phyloP scores from a whole-genome alignment of 2,888 invertebrate genomes.

The Acanthosepion lycidas region DNA sequence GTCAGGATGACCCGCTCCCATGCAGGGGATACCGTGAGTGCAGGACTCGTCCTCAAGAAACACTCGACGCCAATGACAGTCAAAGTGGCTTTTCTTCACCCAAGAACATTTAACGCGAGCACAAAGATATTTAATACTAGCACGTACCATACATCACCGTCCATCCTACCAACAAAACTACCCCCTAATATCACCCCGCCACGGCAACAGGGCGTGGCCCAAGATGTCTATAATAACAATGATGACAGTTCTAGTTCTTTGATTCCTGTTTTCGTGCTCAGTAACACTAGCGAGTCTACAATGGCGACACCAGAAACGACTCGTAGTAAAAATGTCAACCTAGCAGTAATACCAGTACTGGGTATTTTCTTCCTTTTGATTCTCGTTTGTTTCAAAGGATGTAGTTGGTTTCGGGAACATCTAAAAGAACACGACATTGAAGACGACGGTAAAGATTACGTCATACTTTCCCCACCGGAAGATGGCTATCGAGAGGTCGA shows the following conservation, averaged over 20 bases:
- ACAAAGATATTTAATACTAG: not conserved
- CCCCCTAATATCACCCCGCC: not conserved
- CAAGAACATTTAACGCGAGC: not conserved
- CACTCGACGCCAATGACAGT: not conserved
- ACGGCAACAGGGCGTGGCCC: not conserved
- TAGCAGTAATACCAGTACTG: constrained; percentile 53
- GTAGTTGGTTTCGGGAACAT: constrained; percentile 50
- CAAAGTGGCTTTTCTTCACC: not conserved
- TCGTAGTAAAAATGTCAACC: constrained; percentile 45
- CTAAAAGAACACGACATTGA: not conserved
- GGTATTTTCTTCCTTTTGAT: constrained; percentile 52
- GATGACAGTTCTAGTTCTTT: not conserved
- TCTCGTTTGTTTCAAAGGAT: constrained; percentile 50
- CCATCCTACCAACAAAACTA: not conserved
- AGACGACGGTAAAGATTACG: constrained; percentile 51
- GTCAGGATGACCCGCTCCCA: not conserved
- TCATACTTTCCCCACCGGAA: constrained; percentile 52
- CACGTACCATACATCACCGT: not conserved
- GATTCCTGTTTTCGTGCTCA: not conserved
- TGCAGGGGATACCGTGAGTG: not conserved
- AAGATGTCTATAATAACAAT: not conserved
- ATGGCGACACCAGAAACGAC: not conserved
- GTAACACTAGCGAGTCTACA: not conserved
- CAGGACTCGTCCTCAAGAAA: not conserved
- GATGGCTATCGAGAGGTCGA: constrained; percentile 52